Percentiles rank a stretch among this genome's conserved stretches.
These are phyloP conservation scores for Gymnogyps californianus DNA, from an alignment of 2,113 vertebrate genomes.

Conservation along the genomic window DNA sequence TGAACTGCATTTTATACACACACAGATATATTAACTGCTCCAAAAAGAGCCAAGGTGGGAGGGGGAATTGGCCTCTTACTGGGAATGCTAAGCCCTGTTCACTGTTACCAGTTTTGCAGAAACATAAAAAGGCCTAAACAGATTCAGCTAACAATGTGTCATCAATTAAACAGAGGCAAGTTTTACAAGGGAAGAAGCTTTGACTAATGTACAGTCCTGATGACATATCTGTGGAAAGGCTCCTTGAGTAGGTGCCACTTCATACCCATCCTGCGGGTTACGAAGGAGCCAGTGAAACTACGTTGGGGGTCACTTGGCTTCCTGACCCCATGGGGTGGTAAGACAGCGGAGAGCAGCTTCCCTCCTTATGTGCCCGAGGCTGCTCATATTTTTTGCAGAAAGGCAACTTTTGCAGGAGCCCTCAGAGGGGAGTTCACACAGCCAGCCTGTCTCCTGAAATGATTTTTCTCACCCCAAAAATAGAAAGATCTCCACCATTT, in stretches of 20 bases:
- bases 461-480: not conserved
- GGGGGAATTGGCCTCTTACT: not conserved
- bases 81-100: not conserved
- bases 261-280: not conserved
- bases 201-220: not conserved
- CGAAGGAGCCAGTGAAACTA: not conserved
- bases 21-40: not conserved
- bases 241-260: not conserved
- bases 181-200: not conserved
- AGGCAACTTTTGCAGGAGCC: not conserved
- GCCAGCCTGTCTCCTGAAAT: not conserved
- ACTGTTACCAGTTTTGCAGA: not conserved
- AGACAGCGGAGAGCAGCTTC: not conserved
- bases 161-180: not conserved
- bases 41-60: not conserved
- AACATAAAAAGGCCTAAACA: not conserved
- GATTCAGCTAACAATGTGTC: not conserved
- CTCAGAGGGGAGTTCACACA: accelerated
- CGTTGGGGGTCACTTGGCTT: accelerated
- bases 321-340: accelerated
- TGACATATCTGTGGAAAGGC: not conserved
- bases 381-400: not conserved
- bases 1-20: not conserved
- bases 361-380: not conserved
- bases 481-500: not conserved